Percentiles rank a stretch among this genome's conserved stretches.
Evolutionary conservation across 2,888 invertebrate species (phyloP).

Genomic region (Macroteleia sp.): DNA sequence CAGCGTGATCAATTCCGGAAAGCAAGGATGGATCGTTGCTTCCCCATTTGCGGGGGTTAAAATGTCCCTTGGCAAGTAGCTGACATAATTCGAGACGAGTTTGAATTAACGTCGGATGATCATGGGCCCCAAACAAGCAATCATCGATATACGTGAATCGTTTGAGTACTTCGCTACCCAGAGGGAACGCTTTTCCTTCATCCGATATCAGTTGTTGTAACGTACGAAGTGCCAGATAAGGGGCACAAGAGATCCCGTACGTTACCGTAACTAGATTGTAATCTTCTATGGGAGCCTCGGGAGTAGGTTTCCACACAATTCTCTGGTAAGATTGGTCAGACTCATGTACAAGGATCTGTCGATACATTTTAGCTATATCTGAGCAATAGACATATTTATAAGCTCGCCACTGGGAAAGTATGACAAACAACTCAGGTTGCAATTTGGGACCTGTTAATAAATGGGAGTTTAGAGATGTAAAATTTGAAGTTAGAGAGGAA

Average conservation of each 20-base stretch:
- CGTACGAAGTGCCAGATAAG: neutral
- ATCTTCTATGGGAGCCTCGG: neutral
- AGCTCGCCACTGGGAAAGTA: neutral
- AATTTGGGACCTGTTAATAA: neutral
- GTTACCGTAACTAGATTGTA: neutral
- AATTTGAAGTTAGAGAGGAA: neutral
- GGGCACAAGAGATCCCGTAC: neutral
- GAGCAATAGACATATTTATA: neutral
- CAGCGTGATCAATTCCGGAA: neutral
- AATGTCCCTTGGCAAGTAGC: neutral
- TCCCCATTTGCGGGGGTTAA: neutral
- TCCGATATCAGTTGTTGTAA: neutral
- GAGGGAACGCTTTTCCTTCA: neutral
- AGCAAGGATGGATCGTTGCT: neutral
- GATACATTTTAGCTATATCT: neutral
- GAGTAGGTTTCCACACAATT: neutral
- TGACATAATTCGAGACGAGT: neutral
- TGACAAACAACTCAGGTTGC: neutral
- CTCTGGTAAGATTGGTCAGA: neutral
- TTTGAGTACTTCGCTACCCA: neutral
- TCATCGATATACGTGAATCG: neutral
- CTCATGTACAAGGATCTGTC: neutral
- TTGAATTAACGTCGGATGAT: neutral
- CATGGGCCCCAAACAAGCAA: neutral
- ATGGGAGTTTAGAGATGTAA: neutral